Evolutionary conservation across 2,797 vertebrate genomes (phyloP).

Genomic region (Sarcophilus harrisii): DNA sequence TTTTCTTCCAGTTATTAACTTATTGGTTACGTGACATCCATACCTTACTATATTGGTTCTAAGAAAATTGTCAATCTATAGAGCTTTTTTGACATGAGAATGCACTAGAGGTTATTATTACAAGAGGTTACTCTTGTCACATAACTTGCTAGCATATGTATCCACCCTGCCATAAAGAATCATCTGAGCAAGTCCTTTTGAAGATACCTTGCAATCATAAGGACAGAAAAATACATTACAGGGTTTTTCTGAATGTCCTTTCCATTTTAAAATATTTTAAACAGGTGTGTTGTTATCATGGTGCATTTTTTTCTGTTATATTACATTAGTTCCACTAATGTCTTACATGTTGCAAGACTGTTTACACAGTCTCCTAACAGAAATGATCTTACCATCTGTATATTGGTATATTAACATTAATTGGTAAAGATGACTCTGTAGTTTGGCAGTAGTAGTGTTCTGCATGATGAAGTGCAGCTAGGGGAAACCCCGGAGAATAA

Average conservation of each 20-base stretch:
- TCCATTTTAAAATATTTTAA: slow-evolving; percentile 15
- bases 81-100: not conserved
- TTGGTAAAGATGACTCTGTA: slow-evolving; percentile 4
- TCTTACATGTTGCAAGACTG: not conserved
- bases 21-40: not conserved
- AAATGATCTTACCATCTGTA: slow-evolving; percentile 44
- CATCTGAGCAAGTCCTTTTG: not conserved
- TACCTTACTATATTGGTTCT: not conserved
- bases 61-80: not conserved
- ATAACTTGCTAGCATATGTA: not conserved
- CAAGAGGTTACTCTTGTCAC: not conserved
- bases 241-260: not conserved
- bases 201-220: not conserved
- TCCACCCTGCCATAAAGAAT: not conserved
- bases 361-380: slow-evolving; percentile 1
- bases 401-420: slow-evolving; percentile 27
- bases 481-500: not conserved
- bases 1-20: not conserved
- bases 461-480: not conserved
- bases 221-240: not conserved
- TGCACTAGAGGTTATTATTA: not conserved
- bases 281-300: not conserved
- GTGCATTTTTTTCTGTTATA: not conserved
- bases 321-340: slow-evolving; percentile 9
- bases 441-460: slow-evolving; percentile 21